Conservation (phyloP, 2,888 invertebrate species). For the Rutpela maculata region DNA sequence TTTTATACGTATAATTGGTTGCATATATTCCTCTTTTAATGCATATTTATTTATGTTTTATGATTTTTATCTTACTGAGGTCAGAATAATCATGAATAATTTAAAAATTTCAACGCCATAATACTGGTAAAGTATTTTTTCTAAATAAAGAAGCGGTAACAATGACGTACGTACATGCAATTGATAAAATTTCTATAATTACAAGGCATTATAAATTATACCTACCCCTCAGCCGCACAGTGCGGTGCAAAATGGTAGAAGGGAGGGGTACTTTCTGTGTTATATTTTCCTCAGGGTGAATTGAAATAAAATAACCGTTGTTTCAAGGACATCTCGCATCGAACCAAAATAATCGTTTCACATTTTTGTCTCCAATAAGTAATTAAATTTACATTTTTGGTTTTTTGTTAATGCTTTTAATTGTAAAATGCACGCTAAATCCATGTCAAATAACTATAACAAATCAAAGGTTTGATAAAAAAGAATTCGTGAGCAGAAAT, state of each 20-base stretch:
- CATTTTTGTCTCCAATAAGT: too few relatives aligned
- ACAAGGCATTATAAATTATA: neutral
- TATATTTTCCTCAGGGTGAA: too few relatives aligned
- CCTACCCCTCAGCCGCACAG: constrained; percentile 1
- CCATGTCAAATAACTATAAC: too few relatives aligned
- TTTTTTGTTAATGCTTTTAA: too few relatives aligned
- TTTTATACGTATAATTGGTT: constrained; percentile 5
- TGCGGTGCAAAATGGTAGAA: neutral
- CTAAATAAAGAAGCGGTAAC: constrained; percentile 23
- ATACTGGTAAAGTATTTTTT: constrained; percentile 8
- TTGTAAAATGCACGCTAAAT: too few relatives aligned
- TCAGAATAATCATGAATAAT: constrained; percentile 26
- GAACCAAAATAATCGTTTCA: too few relatives aligned
- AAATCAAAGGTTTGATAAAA: too few relatives aligned
- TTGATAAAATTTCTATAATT: constrained; percentile 28
- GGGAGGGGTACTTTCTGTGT: too few relatives aligned
- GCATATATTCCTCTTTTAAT: constrained; percentile 14
- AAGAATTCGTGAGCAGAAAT: too few relatives aligned
- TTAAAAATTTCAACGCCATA: constrained; percentile 18
- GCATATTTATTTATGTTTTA: neutral
- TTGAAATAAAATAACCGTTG: too few relatives aligned
- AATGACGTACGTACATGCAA: constrained; percentile 31
- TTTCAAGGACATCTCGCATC: too few relatives aligned
- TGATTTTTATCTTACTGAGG: constrained; percentile 22
- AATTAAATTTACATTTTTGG: too few relatives aligned